Base-by-base conservation (phyloP, 2,888 invertebrate genomes). In the Aquatica leii region DNA sequence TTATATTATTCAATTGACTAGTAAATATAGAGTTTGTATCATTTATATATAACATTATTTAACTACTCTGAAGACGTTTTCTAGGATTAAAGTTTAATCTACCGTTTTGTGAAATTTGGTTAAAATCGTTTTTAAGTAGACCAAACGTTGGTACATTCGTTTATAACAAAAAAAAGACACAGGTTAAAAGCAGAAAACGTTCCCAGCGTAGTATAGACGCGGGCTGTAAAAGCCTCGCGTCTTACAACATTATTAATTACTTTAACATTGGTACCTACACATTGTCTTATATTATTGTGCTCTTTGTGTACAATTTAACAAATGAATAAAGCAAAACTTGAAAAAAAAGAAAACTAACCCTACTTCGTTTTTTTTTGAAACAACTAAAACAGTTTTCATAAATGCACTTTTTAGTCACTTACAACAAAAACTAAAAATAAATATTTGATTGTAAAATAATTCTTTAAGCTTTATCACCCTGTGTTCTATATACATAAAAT, bases 231-330 rank as follows among this genome's bases (percentile, higher is more conserved):
- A n/a, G n/a, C n/a, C n/a, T n/a, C n/a, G n/a, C n/a, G n/a, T 70
- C 71, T 66, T 72, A 71, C 75, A 71, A 69, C 74, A 78, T 75
- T 75, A 76, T 73, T 66, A 67, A 66, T 71, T 76, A 72, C 67
- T 74, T 71, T 74, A 74, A 74, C 70, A 74, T 77, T 76, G 76
- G 71, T 78, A 77, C 67, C 77, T 78, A 78, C 77, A 79, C 80
- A 81, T 81, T 81, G 81, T 81, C 81, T 78, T 77, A 74, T 75
- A 78, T 81, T 81, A 81, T 81, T 81, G 81, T 81, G 81, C 81
- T 77, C 56, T 55, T 62, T 66, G 66, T 66, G 56, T 55, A 58
- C 56, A 59, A 58, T 53, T 62, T 65, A 65, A 63, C 63, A 59
- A 59, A 63, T 63, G 63, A 59, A 63, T 50, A 34, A 63, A 63